Conservation (phyloP, 2,888 invertebrate genomes). For the Drosophila maculinotata region DNA sequence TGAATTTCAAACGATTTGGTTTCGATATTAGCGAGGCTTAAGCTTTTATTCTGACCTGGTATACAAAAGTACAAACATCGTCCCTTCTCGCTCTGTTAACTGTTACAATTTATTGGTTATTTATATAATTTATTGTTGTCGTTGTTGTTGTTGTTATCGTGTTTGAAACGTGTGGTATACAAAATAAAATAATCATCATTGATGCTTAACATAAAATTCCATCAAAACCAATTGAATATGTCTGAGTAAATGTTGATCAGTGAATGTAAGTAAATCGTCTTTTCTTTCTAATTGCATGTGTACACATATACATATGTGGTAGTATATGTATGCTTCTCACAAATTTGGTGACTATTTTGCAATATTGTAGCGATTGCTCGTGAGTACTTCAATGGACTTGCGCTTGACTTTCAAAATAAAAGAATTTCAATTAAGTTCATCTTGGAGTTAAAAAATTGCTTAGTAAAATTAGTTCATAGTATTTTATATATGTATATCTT, state of each 20-base stretch:
- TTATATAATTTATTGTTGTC: conserved; percentile 4
- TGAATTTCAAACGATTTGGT: conserved; percentile 18
- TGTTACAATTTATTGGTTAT: conserved; percentile 15
- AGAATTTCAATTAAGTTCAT: conserved; percentile 23
- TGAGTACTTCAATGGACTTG: conserved; percentile 21
- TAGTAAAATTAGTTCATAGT: conserved; percentile 29
- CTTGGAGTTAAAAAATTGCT: conserved; percentile 22
- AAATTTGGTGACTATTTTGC: neutral
- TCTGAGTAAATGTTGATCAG: conserved; percentile 12
- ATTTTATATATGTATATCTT: neutral
- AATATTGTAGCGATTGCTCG: conserved; percentile 15
- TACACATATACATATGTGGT: neutral
- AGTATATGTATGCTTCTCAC: conserved; percentile 9
- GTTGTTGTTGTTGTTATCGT: too few relatives aligned
- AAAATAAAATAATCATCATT: conserved; percentile 5
- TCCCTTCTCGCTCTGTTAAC: conserved; percentile 23
- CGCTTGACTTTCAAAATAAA: conserved; percentile 36
- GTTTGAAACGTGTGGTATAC: conserved; percentile 14
- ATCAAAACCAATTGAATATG: conserved; percentile 13
- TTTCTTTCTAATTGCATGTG: conserved; percentile 12
- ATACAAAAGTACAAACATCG: conserved; percentile 47
- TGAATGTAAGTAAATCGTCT: conserved; percentile 9
- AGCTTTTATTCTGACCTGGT: conserved; percentile 18
- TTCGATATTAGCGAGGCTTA: conserved; percentile 35
- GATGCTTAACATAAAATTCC: conserved; percentile 13